Evolutionary conservation across 1,140 invertebrate genomes (phyloP), one percentile per base, ranked within the genome.

Genomic region (Solenopsis invicta): DNA sequence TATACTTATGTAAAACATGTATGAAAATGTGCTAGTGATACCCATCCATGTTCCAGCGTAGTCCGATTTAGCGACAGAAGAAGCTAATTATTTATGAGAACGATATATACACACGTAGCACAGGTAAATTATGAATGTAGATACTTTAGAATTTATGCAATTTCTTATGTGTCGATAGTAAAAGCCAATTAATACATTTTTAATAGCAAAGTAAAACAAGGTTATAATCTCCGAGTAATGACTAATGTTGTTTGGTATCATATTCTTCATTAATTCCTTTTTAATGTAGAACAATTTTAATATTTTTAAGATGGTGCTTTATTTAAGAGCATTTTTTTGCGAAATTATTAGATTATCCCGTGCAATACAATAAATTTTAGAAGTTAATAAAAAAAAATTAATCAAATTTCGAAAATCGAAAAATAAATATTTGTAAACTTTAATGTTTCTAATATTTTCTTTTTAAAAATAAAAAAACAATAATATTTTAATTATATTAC

Each of bases 11-110:
- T 41, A 0, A 54, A 24, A 69, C 34, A 72, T 59, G 2, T 54
- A 37, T 1, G 5, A 9, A 45, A 29, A 59, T 82, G 10, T 56
- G 1, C n/a, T 12, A 6, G 8, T 18, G 0, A 29, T 37, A 59
- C 52, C 41, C 80, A 72, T 72, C 24, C 24, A 16, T 48, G 21
- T 74, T 18, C 4, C 52, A 82, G 54, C 67, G 18, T 82, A 59
- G 8, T 59, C 1, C 2, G n/a, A 75, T 75, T 71, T 48, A 54
- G 10, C 1, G 9, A n/a, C 10, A 48, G 21, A 10, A 81, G n/a
- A 16, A 61, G n/a, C 24, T 48, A 54, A 81, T 56, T 52, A 29
- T 69, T 81, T 45, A 50, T 54, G 4, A 59, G 18, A 45, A 71
- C n/a, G n/a, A 29, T 45, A 56, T 54, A 16, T 41, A 13, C 21